These are phyloP conservation scores for Himalopsyche tibetana DNA, from an alignment of 2,888 invertebrate genomes.

Conservation along the genomic window DNA sequence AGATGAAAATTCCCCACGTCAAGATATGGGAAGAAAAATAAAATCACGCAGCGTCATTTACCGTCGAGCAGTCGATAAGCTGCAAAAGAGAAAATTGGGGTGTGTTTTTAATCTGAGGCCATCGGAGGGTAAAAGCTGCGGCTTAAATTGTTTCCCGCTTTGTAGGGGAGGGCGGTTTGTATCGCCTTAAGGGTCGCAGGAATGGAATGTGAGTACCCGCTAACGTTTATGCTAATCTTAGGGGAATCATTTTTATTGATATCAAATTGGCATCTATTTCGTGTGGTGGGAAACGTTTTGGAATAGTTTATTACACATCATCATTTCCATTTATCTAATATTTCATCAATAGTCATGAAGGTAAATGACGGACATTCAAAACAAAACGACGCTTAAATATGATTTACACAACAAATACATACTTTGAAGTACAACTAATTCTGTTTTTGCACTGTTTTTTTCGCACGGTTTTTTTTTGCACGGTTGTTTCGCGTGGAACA, in stretches of 20 bases:
- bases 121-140: constrained; percentile 57
- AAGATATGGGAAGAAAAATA: background rate
- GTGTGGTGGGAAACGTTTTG: background rate
- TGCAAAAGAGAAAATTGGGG: constrained; percentile 34
- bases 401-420: too few species aligned
- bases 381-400: too few species aligned
- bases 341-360: too few species aligned
- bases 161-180: constrained; percentile 46
- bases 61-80: constrained; percentile 43
- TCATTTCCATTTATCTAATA: background rate
- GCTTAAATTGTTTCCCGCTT: constrained; percentile 63
- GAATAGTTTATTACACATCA: background rate
- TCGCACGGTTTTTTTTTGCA: too few species aligned
- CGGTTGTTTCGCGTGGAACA: too few species aligned
- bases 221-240: constrained; percentile 57
- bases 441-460: too few species aligned
- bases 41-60: constrained; percentile 32
- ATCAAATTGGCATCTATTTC: constrained; percentile 23
- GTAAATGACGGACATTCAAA: too few species aligned
- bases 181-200: constrained; percentile 45
- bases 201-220: constrained; percentile 25
- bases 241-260: constrained; percentile 41
- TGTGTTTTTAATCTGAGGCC: constrained; percentile 56
- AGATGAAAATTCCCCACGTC: too few species aligned
- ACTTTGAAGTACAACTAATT: too few species aligned